Evolutionary conservation across 2,888 invertebrate species (phyloP).

Genomic region (Uloborus plumipes): DNA sequence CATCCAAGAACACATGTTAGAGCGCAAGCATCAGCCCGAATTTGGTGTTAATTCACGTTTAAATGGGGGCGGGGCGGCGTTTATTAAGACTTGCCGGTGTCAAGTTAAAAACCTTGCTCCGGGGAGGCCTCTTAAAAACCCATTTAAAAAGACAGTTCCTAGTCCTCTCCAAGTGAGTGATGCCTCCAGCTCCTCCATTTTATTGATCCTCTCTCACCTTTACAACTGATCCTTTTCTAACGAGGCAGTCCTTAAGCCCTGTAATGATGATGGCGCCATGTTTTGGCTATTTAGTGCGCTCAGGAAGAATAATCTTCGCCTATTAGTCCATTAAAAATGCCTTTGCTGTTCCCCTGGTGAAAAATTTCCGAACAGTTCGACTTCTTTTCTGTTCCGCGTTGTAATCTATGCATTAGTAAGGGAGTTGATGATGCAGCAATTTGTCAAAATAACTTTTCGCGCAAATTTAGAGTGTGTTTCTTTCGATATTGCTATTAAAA

Average conservation of each 20-base stretch:
- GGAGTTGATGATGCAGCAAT: conserved; percentile 17
- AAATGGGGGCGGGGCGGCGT: conserved; percentile 4
- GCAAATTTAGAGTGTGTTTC: too few relatives aligned
- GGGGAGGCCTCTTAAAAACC: conserved; percentile 54
- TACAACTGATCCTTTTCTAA: conserved; percentile 27
- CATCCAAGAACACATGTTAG: too few relatives aligned
- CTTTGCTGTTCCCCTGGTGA: neutral
- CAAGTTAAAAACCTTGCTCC: conserved; percentile 46
- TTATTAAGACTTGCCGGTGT: conserved; percentile 38
- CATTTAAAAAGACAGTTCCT: conserved; percentile 50
- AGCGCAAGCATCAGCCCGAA: too few relatives aligned
- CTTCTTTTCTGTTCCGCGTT: conserved; percentile 1
- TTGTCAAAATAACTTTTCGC: conserved; percentile 12
- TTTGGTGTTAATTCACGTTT: conserved; percentile 34
- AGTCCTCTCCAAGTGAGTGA: conserved; percentile 41
- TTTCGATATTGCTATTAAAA: too few relatives aligned
- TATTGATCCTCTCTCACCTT: conserved; percentile 56
- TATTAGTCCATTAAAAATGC: conserved; percentile 45
- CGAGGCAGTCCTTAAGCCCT: conserved; percentile 19
- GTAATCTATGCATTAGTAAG: conserved; percentile 19
- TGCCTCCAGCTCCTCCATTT: conserved; percentile 11
- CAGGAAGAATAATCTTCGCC: conserved; percentile 23
- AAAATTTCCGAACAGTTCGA: neutral
- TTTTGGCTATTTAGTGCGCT: conserved; percentile 20
- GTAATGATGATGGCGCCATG: conserved; percentile 41